phyloP scores from a whole-genome alignment of 2,797 vertebrate genomes.

The Gymnoscopelus braueri region DNA sequence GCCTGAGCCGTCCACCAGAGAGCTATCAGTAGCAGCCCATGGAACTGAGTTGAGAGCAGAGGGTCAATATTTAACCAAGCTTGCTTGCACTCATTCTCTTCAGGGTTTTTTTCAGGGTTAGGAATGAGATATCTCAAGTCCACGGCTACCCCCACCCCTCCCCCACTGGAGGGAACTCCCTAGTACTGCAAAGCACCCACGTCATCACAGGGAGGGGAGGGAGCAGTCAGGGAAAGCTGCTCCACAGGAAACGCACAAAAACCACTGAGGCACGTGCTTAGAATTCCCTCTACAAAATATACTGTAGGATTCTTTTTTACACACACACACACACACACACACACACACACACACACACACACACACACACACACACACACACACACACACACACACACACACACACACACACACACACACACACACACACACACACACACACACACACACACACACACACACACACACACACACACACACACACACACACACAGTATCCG shows the following conservation, averaged over 20 bases:
- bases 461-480: no score
- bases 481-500: background rate
- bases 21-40: constrained; percentile 37
- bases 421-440: no score
- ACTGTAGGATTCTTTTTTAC: no score
- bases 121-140: constrained; percentile 54
- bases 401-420: no score
- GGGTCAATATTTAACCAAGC: constrained; percentile 83
- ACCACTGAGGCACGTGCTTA: background rate
- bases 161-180: constrained; percentile 82
- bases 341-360: no score
- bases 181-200: constrained; percentile 63
- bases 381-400: no score
- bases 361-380: no score
- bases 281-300: no score
- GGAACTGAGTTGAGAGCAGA: constrained; percentile 37
- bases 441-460: no score
- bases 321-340: no score
- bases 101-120: constrained; percentile 57
- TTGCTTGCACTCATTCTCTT: constrained; percentile 38
- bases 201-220: constrained; percentile 31
- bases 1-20: constrained; percentile 37
- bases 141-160: constrained; percentile 24
- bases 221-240: background rate
- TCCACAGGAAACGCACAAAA: constrained; percentile 11